phyloP scores from a whole-genome alignment of 2,113 vertebrate genomes.

The Zonotrichia leucophrys region DNA sequence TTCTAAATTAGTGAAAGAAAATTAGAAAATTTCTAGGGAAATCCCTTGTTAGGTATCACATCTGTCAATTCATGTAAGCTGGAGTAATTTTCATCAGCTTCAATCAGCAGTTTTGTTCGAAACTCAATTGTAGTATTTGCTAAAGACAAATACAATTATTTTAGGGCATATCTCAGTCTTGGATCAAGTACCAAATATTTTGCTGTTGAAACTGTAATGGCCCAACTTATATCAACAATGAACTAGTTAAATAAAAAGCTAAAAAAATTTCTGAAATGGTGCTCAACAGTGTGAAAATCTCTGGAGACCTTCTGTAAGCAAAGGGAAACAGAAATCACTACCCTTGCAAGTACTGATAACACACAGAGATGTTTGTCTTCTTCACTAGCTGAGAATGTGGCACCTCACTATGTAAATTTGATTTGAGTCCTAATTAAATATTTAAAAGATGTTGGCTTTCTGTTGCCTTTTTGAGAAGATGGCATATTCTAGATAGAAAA shows the following conservation, averaged over 20 bases:
- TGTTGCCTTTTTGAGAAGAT: slow-evolving; percentile 34
- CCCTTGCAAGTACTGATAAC: slow-evolving; percentile 26
- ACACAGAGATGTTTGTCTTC: slow-evolving; percentile 50
- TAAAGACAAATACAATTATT: slow-evolving; percentile 53
- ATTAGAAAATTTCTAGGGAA: slow-evolving; percentile 35
- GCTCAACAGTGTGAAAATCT: neutral
- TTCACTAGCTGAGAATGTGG: slow-evolving; percentile 34
- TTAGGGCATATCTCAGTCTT: slow-evolving; percentile 17
- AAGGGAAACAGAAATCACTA: slow-evolving; percentile 18
- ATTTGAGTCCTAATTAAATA: slow-evolving; percentile 69
- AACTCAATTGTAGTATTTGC: slow-evolving; percentile 59
- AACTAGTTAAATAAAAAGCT: neutral
- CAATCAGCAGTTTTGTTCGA: slow-evolving; percentile 37
- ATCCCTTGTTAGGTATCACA: slow-evolving; percentile 27
- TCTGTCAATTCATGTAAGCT: slow-evolving; percentile 28
- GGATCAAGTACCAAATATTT: slow-evolving; percentile 25
- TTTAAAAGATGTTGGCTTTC: slow-evolving; percentile 50
- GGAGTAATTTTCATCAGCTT: slow-evolving; percentile 29
- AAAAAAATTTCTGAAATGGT: neutral
- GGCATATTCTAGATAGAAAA: slow-evolving; percentile 27
- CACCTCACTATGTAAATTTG: slow-evolving; percentile 58
- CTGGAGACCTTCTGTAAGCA: slow-evolving; percentile 25
- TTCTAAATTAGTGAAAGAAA: slow-evolving; percentile 38
- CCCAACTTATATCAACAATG: slow-evolving; percentile 15
- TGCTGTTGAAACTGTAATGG: slow-evolving; percentile 15